These are phyloP conservation scores for Temnothorax ravouxi DNA, from an alignment of 2,888 invertebrate genomes.

Conservation along the genomic window DNA sequence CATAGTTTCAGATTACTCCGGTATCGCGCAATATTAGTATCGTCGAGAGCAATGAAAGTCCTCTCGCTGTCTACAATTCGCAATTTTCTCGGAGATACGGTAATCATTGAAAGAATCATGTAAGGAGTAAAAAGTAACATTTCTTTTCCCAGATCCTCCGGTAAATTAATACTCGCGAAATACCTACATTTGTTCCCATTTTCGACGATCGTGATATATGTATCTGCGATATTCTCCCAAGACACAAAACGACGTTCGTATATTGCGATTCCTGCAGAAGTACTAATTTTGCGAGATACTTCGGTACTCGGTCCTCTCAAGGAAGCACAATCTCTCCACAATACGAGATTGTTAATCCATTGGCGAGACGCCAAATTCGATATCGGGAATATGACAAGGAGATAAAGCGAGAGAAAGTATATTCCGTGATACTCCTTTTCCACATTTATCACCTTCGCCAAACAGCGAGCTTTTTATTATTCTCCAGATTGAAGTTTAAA, in stretches of 20 bases:
- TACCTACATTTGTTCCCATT: not conserved
- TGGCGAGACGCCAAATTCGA: slow-evolving; percentile 31
- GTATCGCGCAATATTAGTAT: slow-evolving; percentile 2
- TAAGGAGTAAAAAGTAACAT: not conserved
- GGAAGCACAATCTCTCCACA: not conserved
- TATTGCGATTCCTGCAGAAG: not conserved
- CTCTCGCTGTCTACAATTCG: not conserved
- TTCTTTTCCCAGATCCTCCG: not conserved
- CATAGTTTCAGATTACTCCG: not conserved
- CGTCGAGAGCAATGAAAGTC: not conserved
- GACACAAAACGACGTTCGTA: not conserved
- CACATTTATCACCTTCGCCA: not conserved
- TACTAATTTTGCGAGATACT: not conserved
- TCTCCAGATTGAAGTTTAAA: not conserved
- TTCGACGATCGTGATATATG: not conserved
- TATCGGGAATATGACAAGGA: slow-evolving; percentile 21
- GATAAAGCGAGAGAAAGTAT: not conserved
- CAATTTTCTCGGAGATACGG: slow-evolving; percentile 13
- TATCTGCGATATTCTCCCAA: not conserved
- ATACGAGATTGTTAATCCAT: not conserved
- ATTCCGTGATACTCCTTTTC: not conserved
- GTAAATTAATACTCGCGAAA: slow-evolving; percentile 2
- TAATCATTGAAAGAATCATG: not conserved
- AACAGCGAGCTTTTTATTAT: not conserved
- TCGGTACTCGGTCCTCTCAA: not conserved